These are phyloP conservation scores for Melanotaenia pygmaea DNA, from an alignment of 2,797 vertebrate genomes.

Conservation along the genomic window DNA sequence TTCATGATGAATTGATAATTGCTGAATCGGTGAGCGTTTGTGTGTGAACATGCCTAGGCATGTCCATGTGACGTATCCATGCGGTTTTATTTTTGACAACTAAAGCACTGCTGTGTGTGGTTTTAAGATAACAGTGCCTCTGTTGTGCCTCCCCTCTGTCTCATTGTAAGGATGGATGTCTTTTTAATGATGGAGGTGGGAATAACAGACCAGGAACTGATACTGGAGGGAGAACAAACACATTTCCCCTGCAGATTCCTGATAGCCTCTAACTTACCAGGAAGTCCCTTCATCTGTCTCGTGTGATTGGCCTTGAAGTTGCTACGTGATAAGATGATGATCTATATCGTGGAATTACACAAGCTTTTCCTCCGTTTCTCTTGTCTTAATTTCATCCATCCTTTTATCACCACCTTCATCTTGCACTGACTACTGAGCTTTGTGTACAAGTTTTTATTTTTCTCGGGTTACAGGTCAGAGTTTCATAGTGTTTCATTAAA, in stretches of 20 bases:
- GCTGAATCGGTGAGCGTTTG: conserved; percentile 14
- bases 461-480: conserved; percentile 41
- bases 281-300: conserved; percentile 22
- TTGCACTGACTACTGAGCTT: background rate
- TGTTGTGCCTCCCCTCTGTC: conserved; percentile 39
- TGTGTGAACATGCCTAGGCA: conserved; percentile 6
- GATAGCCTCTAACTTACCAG: conserved; percentile 71
- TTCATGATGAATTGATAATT: background rate
- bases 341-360: background rate
- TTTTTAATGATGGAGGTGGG: conserved; percentile 62
- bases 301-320: conserved; percentile 12
- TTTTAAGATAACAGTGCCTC: conserved; percentile 43
- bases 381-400: conserved; percentile 12
- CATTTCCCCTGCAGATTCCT: conserved; percentile 81
- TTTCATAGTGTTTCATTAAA: conserved; percentile 64
- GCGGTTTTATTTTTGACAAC: conserved; percentile 54
- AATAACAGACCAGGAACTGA: conserved; percentile 50
- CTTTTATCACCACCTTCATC: conserved; percentile 13
- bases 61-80: conserved; percentile 24
- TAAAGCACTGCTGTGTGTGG: conserved; percentile 33
- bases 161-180: conserved; percentile 56
- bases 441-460: conserved; percentile 11
- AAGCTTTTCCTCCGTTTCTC: conserved; percentile 11
- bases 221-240: conserved; percentile 68
- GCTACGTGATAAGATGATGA: conserved; percentile 13